Base-by-base conservation (phyloP, 2,888 invertebrate species). In the Actias luna region DNA sequence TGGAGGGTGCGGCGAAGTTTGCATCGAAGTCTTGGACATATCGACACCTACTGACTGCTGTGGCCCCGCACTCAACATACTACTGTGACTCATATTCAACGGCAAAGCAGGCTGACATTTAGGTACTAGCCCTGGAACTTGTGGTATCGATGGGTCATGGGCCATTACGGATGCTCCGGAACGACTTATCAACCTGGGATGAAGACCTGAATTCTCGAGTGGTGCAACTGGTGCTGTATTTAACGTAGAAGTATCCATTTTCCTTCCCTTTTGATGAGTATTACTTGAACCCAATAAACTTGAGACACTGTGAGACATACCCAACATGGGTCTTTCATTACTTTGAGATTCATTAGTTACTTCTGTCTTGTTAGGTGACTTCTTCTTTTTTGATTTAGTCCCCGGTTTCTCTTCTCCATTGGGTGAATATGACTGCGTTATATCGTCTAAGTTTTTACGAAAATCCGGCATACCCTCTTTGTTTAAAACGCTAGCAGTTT, bases 351-450 rank as follows among this genome's bases (percentile, higher is more conserved):
- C 89, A 22, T 70, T 52, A 5, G 65, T 39, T 8, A 68, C 65
- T 22, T 89, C 88, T 16, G 72, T 66, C 73, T 92, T 92, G 36
- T 71, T 81, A 0, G 92, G 92, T 2, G 89, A 87, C 50, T 87
- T 88, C 64, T 92, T 92, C 80, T 93, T 93, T 67, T 86, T 89
- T 1, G 89, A 82, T 69, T 88, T 89, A 2, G 76, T 68, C 8
- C 74, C 75, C 0, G 80, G 75, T 68, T 83, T 87, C 33, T 91
- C 90, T 61, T 92, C 91, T 10, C 82, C 79, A 0, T 82, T 84
- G 0, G 92, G 92, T 0, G 93, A 92, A 65, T 93, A 93, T 0
- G 93, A 92, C 62, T 92, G 90, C 1, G 93, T 93, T 46, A 93
- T 93, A 68, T 93, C 92, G 63, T 93, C 93, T 60, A 93, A 80